Base-by-base conservation (phyloP, 2,113 vertebrate genomes). In the Engraulis encrasicolus region DNA sequence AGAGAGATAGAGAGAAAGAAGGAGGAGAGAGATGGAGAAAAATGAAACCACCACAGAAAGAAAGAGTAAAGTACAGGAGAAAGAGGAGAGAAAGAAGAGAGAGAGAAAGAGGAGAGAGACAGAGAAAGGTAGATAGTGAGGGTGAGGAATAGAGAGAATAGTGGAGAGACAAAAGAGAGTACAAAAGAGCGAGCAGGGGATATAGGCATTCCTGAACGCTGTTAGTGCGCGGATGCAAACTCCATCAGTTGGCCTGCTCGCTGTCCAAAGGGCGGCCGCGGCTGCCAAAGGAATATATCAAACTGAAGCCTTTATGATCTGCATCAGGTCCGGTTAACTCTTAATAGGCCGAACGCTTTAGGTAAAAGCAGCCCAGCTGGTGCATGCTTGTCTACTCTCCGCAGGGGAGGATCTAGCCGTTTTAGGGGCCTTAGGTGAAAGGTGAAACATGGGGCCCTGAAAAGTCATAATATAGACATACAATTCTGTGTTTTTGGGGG, bases 191-290 rank as follows among this genome's bases (percentile, higher is more conserved):
- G 40, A 5, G 40, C 27, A 74, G 12, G 23, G 34, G 78, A 18
- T 38, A 3, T 45, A 5, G 50, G 36, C 81, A 85, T 52, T 78
- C 77, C 45, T 80, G 34, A 50, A 23, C 58, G 82, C 77, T 52
- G 52, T 84, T 50, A 40, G n/a, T 82, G 83, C 85, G 38, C 85
- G 80, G 54, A 85, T n/a, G 34, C 80, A 74, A 83, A 79, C 78
- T 78, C n/a, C n/a, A 50, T 78, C 49, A 23, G 34, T 7, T 36
- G n/a, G n/a, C n/a, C 19, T 54, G 19, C 61, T n/a, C n/a, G 78
- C 66, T 31, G 66, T 74, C 66, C 23, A 74, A 31, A 31, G 31
- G 66, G 4, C 40, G 66, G 66, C 66, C 6, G 50, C 23, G 48
- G 12, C 49, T 81, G 74, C 52, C 80, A 74, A 81, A 66, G 79